Evolutionary conservation across 2,888 invertebrate species (phyloP).

Genomic region (Helobdella robusta): DNA sequence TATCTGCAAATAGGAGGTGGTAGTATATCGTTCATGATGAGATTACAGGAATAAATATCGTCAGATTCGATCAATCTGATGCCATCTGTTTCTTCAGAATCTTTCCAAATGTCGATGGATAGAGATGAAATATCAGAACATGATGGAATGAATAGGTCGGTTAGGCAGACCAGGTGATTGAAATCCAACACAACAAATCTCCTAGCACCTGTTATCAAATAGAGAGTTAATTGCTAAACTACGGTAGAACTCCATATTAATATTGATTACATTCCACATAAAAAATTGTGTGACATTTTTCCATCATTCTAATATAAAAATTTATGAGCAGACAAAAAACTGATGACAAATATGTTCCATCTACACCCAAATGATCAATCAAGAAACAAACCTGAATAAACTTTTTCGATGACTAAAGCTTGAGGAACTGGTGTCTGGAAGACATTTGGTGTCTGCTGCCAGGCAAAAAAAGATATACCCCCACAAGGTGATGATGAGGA

Average conservation of each 20-base stretch:
- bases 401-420: slow-evolving; percentile 71
- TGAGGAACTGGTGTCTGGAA: slow-evolving; percentile 69
- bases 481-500: neutral
- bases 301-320: no score
- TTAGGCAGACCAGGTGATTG: slow-evolving; percentile 72
- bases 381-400: slow-evolving; percentile 64
- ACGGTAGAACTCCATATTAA: no score
- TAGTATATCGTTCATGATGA: slow-evolving; percentile 77
- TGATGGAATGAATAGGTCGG: slow-evolving; percentile 60
- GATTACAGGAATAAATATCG: slow-evolving; percentile 75
- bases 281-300: no score
- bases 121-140: slow-evolving; percentile 60
- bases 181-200: slow-evolving; percentile 84
- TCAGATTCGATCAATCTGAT: slow-evolving; percentile 72
- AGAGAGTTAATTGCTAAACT: no score
- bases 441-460: slow-evolving; percentile 58
- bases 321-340: no score
- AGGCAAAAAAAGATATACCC: neutral
- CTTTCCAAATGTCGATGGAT: slow-evolving; percentile 79
- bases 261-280: no score
- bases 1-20: slow-evolving; percentile 80
- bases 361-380: no score
- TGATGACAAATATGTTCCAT: no score
- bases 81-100: slow-evolving; percentile 74
- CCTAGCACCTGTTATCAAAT: slow-evolving; percentile 62